phyloP scores from a whole-genome alignment of 1,140 invertebrate genomes.

The Zeugodacus cucurbitae region DNA sequence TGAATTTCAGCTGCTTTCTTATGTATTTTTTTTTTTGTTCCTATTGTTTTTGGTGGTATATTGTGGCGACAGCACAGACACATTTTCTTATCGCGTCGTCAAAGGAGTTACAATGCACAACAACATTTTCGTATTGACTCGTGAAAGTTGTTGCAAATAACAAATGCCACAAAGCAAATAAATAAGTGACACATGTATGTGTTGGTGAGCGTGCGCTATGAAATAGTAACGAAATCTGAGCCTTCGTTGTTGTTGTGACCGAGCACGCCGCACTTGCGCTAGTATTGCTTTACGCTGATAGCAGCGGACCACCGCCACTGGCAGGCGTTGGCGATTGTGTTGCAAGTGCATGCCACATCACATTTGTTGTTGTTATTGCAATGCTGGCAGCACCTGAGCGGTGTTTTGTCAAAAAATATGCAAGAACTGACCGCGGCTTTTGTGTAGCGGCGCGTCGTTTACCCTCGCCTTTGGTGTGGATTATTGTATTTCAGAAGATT shows the following conservation, averaged over 20 bases:
- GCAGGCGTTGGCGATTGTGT: conserved; percentile 27
- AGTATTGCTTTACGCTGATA: conserved; percentile 11
- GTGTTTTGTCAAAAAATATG: not conserved
- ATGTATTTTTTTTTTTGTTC: not conserved
- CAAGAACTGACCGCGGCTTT: not conserved
- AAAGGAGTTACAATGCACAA: not conserved
- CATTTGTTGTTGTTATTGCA: not conserved
- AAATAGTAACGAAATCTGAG: not conserved
- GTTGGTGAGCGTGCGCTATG: not conserved
- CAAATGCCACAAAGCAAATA: not conserved
- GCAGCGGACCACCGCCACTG: conserved; percentile 25
- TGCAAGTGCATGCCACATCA: not conserved
- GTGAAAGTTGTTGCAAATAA: conserved; percentile 35
- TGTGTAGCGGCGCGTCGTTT: not conserved
- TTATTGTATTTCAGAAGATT: conserved; percentile 6
- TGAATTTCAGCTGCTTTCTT: not conserved
- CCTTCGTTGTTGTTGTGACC: not conserved
- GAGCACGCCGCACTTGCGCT: not conserved
- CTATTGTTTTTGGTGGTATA: not conserved
- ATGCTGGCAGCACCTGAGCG: conserved; percentile 5
- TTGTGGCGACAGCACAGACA: conserved; percentile 28
- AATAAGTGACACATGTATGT: too few relatives aligned
- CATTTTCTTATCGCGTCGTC: conserved; percentile 17
- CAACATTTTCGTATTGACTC: not conserved
- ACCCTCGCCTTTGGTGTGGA: not conserved